Conservation (phyloP, 2,113 vertebrate species). For the Tylochromis polylepis region DNA sequence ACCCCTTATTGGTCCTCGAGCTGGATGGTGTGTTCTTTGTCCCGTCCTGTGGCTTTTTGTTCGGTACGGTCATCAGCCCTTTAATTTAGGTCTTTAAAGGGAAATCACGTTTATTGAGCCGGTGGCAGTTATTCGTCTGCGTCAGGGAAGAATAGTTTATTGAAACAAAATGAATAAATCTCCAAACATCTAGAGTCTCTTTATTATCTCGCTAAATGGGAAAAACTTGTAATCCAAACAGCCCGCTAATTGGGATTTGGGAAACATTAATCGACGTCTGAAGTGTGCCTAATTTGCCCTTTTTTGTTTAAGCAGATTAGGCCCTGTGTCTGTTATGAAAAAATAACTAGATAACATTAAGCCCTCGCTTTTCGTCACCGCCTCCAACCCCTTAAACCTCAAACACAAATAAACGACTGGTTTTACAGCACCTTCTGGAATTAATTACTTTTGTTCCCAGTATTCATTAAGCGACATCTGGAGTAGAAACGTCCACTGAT, state of each 20-base stretch:
- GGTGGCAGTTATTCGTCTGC: constrained; percentile 19
- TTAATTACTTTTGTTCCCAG: fast-evolving
- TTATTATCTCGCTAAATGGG: not conserved
- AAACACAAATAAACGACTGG: not conserved
- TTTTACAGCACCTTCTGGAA: not conserved
- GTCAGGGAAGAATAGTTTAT: not conserved
- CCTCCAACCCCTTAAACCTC: not conserved
- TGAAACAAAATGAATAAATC: not conserved
- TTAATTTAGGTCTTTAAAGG: constrained; percentile 18
- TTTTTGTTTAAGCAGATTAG: constrained; percentile 19
- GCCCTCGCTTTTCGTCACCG: not conserved
- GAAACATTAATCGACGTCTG: not conserved
- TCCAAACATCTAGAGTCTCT: not conserved
- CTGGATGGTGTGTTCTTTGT: constrained; percentile 55
- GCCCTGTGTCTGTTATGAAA: not conserved
- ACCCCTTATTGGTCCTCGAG: constrained; percentile 56
- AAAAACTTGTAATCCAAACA: constrained; percentile 19
- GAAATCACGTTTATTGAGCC: constrained; percentile 11
- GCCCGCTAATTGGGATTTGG: constrained; percentile 2
- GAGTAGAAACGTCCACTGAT: not conserved
- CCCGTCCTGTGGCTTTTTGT: constrained; percentile 29
- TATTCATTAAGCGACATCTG: not conserved
- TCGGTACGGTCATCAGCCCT: constrained; percentile 6
- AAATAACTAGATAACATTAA: not conserved
- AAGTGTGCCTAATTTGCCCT: not conserved